Evolutionary conservation across 2,797 vertebrate genomes (phyloP).

Genomic region (Melanotaenia boesemani): DNA sequence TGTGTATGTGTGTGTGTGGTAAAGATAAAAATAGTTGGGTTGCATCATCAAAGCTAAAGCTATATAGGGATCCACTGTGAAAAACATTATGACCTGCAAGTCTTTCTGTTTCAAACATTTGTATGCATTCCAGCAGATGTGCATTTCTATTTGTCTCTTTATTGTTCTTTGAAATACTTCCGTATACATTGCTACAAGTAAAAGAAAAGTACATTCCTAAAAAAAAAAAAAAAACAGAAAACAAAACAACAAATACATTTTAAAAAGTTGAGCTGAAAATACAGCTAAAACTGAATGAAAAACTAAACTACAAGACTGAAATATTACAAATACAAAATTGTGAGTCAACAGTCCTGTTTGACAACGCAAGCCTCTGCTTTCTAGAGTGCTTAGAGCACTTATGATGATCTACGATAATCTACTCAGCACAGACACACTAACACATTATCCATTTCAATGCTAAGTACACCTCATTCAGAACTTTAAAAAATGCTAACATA

Average conservation of each 20-base stretch:
- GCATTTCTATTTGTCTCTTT: background rate
- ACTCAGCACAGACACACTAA: slow-evolving; percentile 60
- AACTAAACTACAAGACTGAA: slow-evolving; percentile 22
- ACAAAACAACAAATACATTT: background rate
- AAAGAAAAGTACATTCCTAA: background rate
- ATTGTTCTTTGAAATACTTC: background rate
- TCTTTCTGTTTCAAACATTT: background rate
- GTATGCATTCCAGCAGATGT: background rate
- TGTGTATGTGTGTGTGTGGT: background rate
- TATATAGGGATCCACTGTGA: slow-evolving; percentile 25
- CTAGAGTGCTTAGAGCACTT: slow-evolving; percentile 50
- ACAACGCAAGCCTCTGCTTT: slow-evolving; percentile 47
- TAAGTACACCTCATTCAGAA: slow-evolving; percentile 65
- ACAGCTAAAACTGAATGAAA: slow-evolving; percentile 20
- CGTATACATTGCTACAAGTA: background rate
- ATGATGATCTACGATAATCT: slow-evolving; percentile 74
- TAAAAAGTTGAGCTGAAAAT: slow-evolving; percentile 5
- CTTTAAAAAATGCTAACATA: slow-evolving; percentile 71
- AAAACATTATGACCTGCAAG: slow-evolving; percentile 11
- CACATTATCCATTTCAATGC: slow-evolving; percentile 69
- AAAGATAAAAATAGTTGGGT: slow-evolving; percentile 39
- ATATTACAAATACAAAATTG: slow-evolving; percentile 26
- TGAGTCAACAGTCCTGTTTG: slow-evolving; percentile 25
- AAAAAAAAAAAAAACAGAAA: background rate
- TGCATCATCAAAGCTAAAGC: slow-evolving; percentile 30